Evolutionary conservation across 2,113 vertebrate species (phyloP).

Genomic region (Microcebus ravelobensis): DNA sequence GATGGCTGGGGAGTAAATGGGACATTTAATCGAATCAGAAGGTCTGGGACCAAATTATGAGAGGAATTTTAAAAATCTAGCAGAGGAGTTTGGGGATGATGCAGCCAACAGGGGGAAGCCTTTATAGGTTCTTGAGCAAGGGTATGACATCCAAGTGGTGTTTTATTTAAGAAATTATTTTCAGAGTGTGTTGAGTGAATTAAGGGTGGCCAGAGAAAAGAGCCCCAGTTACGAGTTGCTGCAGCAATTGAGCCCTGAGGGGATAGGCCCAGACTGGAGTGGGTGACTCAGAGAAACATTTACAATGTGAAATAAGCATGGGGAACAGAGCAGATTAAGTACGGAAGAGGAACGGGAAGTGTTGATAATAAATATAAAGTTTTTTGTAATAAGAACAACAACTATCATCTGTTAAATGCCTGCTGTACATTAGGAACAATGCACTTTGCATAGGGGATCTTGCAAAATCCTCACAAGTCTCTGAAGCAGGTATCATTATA

Average conservation of each 20-base stretch:
- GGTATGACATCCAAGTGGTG: neutral
- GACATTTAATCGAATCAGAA: neutral
- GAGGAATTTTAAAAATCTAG: neutral
- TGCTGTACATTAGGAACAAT: neutral
- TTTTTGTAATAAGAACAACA: neutral
- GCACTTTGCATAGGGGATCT: neutral
- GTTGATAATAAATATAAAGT: neutral
- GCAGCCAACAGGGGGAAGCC: neutral
- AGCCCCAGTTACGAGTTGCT: neutral
- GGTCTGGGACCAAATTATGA: neutral
- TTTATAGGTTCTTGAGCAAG: neutral
- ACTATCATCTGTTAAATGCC: neutral
- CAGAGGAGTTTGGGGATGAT: neutral
- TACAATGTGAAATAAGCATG: neutral
- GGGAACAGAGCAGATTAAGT: neutral
- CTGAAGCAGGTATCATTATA: neutral
- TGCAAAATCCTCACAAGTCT: neutral
- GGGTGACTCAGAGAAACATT: neutral
- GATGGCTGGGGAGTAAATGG: neutral
- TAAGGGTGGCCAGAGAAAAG: neutral
- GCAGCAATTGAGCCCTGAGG: neutral
- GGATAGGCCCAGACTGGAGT: neutral
- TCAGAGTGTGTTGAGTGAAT: neutral
- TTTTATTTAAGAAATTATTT: conserved; percentile 7
- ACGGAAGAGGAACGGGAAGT: neutral